Evolutionary conservation across 2,888 invertebrate genomes (phyloP), one percentile per base, ranked within the genome.

Genomic region (Cheilosia soror): DNA sequence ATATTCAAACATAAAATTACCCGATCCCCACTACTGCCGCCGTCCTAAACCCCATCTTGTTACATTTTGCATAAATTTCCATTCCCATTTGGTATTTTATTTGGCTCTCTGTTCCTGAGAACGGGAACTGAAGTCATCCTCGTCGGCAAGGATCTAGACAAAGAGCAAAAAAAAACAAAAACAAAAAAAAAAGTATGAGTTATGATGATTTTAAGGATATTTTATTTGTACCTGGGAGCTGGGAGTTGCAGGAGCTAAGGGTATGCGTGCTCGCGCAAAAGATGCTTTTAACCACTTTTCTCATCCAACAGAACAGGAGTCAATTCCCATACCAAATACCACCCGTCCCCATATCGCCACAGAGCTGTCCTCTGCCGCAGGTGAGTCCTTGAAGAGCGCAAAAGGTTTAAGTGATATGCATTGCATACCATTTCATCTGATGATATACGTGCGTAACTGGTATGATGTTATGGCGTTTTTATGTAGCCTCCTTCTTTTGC

Each of bases 341-440:
- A 9, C 4, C 13, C 13, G 25, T 25, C 29, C 25, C 51, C 33
- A 15, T 44, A 55, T 33, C 25, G 6, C n/a, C 15, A 11, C 66
- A 55, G 57, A 57, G 68, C 33, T 75, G 68, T 73, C 83, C 79
- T 73, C 73, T 57, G 73, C 73, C 73, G 79, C 80, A 76, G 80
- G 80, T 84, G 79, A 71, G 71, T 66, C 69, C 80, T 71, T 65
- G 60, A 60, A 44, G 71, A 75, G 55, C 60, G 69, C 75, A 80
- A 80, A 80, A 80, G 84, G 84, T 66, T 76, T 76, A 84, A 84
- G 80, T 80, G 80, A 80, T 84, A 80, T 84, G 80, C 84, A 84
- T 84, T 84, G 80, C 75, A 76, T 60, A 55, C 58, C 65, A 79
- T 84, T 79, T 69, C 55, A 77, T 55, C 40, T 63, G 44, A 65